Conservation (phyloP, 2,113 vertebrate species). For the Semnornis frantzii region DNA sequence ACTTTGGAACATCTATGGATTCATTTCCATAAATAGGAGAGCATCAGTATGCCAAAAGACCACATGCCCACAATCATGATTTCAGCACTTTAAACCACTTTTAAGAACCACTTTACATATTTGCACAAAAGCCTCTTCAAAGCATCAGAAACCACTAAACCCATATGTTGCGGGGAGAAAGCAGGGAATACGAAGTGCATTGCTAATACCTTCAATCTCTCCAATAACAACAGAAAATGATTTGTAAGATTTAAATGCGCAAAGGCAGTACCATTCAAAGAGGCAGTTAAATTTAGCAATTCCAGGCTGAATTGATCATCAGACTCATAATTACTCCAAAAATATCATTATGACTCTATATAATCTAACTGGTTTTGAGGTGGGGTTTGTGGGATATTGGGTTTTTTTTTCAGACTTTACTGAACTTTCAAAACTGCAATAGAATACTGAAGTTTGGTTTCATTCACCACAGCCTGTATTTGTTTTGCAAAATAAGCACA, state of each 20-base stretch:
- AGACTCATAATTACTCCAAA: background rate
- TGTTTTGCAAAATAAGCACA: constrained; percentile 41
- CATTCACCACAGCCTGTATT: background rate
- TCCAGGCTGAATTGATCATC: background rate
- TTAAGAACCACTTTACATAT: background rate
- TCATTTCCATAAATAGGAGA: background rate
- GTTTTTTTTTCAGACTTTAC: background rate
- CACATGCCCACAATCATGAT: background rate
- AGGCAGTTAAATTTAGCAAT: background rate
- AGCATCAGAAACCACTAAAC: background rate
- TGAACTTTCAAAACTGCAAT: background rate
- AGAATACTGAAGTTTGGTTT: constrained; percentile 12
- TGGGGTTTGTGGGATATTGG: too few species aligned
- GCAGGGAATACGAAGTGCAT: background rate
- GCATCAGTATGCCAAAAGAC: background rate
- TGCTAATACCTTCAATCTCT: background rate
- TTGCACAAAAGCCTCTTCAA: background rate
- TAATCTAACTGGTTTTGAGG: background rate
- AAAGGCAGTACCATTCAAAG: background rate
- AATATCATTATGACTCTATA: background rate
- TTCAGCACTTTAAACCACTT: background rate
- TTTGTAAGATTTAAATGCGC: background rate
- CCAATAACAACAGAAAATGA: background rate
- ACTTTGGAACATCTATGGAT: background rate
- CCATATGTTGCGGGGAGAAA: background rate